Evolutionary conservation across 2,888 invertebrate species (phyloP).

Genomic region (Aproaerema taeniolella): DNA sequence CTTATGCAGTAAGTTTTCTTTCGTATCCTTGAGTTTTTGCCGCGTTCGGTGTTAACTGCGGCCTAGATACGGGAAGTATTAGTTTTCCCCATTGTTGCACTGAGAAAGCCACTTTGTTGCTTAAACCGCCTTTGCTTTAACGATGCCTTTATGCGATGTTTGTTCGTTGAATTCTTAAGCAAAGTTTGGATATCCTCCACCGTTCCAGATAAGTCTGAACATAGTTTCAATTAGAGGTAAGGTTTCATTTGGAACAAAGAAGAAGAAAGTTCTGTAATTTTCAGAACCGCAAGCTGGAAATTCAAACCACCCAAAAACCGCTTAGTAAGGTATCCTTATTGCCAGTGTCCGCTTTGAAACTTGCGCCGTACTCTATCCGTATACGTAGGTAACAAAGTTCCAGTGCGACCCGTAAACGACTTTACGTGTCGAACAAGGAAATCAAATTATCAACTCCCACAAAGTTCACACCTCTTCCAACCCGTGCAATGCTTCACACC

Average conservation of each 20-base stretch:
- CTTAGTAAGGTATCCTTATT: slow-evolving; percentile 39
- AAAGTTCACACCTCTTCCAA: slow-evolving; percentile 64
- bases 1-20: slow-evolving; percentile 59
- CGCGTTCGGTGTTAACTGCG: slow-evolving; percentile 30
- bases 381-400: slow-evolving; percentile 65
- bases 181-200: slow-evolving; percentile 5
- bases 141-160: slow-evolving; percentile 17
- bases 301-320: slow-evolving; percentile 33
- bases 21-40: slow-evolving; percentile 49
- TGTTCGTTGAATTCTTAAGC: slow-evolving; percentile 5
- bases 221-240: not conserved
- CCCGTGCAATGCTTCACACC: slow-evolving; percentile 45
- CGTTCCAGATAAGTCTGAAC: not conserved
- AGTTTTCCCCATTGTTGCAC: slow-evolving; percentile 27
- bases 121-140: slow-evolving; percentile 22
- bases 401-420: slow-evolving; percentile 67
- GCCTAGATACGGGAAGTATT: slow-evolving; percentile 36
- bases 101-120: slow-evolving; percentile 23
- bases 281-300: slow-evolving; percentile 18
- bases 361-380: slow-evolving; percentile 48
- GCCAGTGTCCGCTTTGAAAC: slow-evolving; percentile 38
- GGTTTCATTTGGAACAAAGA: slow-evolving; percentile 6
- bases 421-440: slow-evolving; percentile 72
- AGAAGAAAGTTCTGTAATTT: slow-evolving; percentile 15
- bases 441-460: slow-evolving; percentile 72